phyloP scores from a whole-genome alignment of 1,140 invertebrate species.

The Epicauta chinensis region DNA sequence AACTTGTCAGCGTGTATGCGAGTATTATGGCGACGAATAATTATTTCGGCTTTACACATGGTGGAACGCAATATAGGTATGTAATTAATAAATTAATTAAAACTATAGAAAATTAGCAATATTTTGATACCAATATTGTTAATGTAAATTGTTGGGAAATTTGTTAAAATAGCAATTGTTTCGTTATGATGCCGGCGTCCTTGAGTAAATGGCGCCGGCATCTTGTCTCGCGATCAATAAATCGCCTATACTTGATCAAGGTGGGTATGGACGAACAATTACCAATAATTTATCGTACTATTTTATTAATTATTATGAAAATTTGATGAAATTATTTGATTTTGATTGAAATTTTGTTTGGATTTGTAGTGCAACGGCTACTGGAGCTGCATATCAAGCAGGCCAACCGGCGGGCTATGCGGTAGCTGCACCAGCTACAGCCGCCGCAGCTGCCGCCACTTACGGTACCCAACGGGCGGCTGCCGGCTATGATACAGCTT shows the following conservation, averaged over 20 bases:
- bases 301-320: too few species aligned
- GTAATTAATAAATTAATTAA: slow-evolving; percentile 26
- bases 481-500: slow-evolving; percentile 69
- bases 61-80: slow-evolving; percentile 84
- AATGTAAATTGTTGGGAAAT: background rate
- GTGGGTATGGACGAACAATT: slow-evolving; percentile 1
- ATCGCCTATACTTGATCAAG: slow-evolving; percentile 2
- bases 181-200: slow-evolving; percentile 28
- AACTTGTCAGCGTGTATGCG: slow-evolving; percentile 25
- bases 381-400: slow-evolving; percentile 68
- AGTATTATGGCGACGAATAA: slow-evolving; percentile 79
- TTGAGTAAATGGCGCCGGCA: slow-evolving; percentile 36
- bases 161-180: background rate
- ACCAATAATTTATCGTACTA: too few species aligned
- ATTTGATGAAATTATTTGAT: too few species aligned
- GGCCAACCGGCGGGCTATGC: slow-evolving; percentile 72
- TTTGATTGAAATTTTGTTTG: background rate
- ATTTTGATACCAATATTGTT: background rate
- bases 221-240: slow-evolving; percentile 26
- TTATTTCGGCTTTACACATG: slow-evolving; percentile 87
- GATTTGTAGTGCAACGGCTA: slow-evolving; percentile 43
- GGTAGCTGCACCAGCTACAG: slow-evolving; percentile 70
- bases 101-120: background rate
- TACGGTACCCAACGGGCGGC: slow-evolving; percentile 70
- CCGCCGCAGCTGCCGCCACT: slow-evolving; percentile 62